These are phyloP conservation scores for Drosophila prolongata DNA, from an alignment of 2,888 invertebrate genomes.

Conservation along the genomic window DNA sequence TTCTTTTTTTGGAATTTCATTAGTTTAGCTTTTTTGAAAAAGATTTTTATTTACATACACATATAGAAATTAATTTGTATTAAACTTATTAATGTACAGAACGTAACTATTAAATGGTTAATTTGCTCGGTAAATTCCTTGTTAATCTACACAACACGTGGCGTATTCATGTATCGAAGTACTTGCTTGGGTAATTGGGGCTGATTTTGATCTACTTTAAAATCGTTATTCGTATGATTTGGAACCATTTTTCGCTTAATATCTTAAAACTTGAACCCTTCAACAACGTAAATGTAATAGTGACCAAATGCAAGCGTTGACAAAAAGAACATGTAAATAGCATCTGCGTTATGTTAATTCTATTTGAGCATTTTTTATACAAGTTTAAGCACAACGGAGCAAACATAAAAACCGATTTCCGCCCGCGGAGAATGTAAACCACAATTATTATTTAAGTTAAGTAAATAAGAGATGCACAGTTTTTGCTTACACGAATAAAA, in stretches of 20 bases:
- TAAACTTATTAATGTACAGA: conserved; percentile 59
- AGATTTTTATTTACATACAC: conserved; percentile 50
- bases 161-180: conserved; percentile 38
- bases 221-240: conserved; percentile 64
- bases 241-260: conserved; percentile 56
- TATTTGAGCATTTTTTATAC: conserved; percentile 32
- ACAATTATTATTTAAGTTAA: background rate
- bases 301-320: conserved; percentile 20
- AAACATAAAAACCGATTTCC: conserved; percentile 42
- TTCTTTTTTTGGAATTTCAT: conserved; percentile 42
- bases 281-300: conserved; percentile 27
- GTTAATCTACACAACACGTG: conserved; percentile 34
- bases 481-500: background rate
- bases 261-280: conserved; percentile 30
- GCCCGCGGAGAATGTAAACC: conserved; percentile 60
- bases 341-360: conserved; percentile 10
- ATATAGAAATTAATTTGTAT: conserved; percentile 46
- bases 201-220: conserved; percentile 58
- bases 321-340: background rate
- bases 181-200: conserved; percentile 31
- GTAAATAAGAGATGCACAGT: background rate
- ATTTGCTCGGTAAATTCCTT: conserved; percentile 49
- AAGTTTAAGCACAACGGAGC: conserved; percentile 5
- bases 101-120: conserved; percentile 37
- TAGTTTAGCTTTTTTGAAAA: conserved; percentile 34